These are phyloP conservation scores for Strigamia transsilvanica DNA, from an alignment of 2,888 invertebrate genomes.

Conservation along the genomic window DNA sequence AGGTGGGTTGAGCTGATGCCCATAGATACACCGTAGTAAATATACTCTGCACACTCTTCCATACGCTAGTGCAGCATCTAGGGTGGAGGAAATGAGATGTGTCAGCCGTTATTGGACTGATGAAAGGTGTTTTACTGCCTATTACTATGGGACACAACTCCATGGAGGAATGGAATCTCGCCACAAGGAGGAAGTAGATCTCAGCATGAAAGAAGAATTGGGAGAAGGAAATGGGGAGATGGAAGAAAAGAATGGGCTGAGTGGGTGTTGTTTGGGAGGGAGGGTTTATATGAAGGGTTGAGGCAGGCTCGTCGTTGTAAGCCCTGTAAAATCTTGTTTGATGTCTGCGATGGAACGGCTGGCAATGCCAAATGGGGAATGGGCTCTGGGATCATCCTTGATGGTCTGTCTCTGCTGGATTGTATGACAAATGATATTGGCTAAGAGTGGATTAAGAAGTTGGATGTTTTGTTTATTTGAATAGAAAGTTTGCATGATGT, in stretches of 20 bases:
- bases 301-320: not conserved
- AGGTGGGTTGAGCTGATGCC: not conserved
- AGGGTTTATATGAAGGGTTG: not conserved
- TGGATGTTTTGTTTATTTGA: no score
- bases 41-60: not conserved
- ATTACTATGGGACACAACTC: constrained; percentile 31
- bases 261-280: not conserved
- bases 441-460: no score
- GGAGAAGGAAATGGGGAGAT: not conserved
- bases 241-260: not conserved
- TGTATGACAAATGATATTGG: not conserved
- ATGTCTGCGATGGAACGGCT: not conserved
- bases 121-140: constrained; percentile 38
- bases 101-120: constrained; percentile 27
- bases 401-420: not conserved
- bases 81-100: constrained; percentile 1
- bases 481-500: no score
- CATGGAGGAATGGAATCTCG: constrained; percentile 7
- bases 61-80: not conserved
- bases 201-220: constrained; percentile 9
- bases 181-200: not conserved
- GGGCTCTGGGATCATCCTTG: not conserved
- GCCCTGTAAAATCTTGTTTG: not conserved
- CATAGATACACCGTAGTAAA: not conserved
- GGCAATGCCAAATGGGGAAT: not conserved